Evolutionary conservation across 2,797 vertebrate species (phyloP).

Genomic region (Sebastes matsubarae): DNA sequence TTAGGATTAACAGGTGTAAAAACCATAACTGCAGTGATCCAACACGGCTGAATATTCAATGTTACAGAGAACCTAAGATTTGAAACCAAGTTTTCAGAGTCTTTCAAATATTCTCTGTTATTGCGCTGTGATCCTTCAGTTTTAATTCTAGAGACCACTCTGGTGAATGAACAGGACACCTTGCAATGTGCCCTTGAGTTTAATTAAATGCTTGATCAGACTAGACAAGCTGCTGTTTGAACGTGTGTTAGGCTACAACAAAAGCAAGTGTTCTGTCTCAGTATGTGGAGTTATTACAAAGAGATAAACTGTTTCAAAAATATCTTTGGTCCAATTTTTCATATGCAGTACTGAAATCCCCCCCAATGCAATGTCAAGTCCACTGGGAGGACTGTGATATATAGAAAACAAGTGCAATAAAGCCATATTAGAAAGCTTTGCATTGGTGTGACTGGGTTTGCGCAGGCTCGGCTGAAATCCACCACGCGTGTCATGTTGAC

Average conservation of each 20-base stretch:
- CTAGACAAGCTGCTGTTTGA: constrained; percentile 2
- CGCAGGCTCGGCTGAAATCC: constrained; percentile 27
- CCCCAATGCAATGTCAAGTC: constrained; percentile 13
- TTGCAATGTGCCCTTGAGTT: neutral
- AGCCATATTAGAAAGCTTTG: constrained; percentile 61
- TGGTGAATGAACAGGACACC: neutral
- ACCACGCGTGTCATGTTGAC: neutral
- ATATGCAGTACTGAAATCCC: constrained; percentile 49
- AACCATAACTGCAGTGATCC: neutral
- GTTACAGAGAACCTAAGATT: neutral
- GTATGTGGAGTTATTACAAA: constrained; percentile 2
- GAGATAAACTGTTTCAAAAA: constrained; percentile 25
- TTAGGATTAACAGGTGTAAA: neutral
- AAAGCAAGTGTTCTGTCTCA: constrained; percentile 6
- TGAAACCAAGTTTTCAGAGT: neutral
- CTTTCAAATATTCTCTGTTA: neutral
- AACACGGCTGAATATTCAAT: neutral
- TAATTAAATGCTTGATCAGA: neutral
- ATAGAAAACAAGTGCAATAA: constrained; percentile 78
- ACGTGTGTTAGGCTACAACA: neutral
- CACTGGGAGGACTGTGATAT: constrained; percentile 35
- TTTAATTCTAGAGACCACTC: neutral
- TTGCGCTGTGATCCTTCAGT: neutral
- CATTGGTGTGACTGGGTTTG: constrained; percentile 38
- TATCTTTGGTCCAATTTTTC: constrained; percentile 81